Evolutionary conservation across 2,797 vertebrate genomes (phyloP), one percentile per base, ranked within the genome.

Genomic region (Sternarchorhynchus goeldii): DNA sequence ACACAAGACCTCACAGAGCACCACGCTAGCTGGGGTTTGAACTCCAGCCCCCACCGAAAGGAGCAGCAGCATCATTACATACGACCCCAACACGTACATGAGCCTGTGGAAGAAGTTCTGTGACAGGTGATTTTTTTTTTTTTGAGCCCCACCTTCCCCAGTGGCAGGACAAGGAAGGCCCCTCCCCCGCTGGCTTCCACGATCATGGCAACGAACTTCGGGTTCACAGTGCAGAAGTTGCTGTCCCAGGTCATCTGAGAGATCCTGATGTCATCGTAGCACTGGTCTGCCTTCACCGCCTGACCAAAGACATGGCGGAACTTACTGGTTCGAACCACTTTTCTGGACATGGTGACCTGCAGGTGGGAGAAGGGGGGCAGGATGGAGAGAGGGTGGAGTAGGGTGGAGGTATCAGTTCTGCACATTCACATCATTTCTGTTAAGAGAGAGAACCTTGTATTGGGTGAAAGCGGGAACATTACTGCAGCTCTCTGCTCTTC

Each of bases 221-320:
- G 96, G 91, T 97, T 97, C 62, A 97, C 95, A 0, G 95, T 82
- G 82, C 96, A 97, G 91, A 97, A 97, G 87, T 94, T 95, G 87
- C 95, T 95, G 90, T 97, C 96, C 96, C 96, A 97, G 36, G 96
- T 97, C 92, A 95, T 96, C 91, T 96, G 96, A 34, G 96, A 96
- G 87, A 97, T 95, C 0, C 96, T 91, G 81, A 97, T 95, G 85
- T 97, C 96, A 73, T 97, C 96, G 72, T 97, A 97, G 88, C 96
- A 97, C 79, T 96, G 96, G 88, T 97, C 96, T 0, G 94, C 89
- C 87, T 97, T 97, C 82, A 92, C 83, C 0, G 87, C 93, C 89
- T 97, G 95, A 12, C 96, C 96, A 18, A 96, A 97, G 82, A 97
- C 96, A 0, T 97, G 96, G 8, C 96, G 96, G 87, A 96, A 97